Evolutionary conservation across 1,140 invertebrate genomes (phyloP).

Genomic region (Drosophila sp.): DNA sequence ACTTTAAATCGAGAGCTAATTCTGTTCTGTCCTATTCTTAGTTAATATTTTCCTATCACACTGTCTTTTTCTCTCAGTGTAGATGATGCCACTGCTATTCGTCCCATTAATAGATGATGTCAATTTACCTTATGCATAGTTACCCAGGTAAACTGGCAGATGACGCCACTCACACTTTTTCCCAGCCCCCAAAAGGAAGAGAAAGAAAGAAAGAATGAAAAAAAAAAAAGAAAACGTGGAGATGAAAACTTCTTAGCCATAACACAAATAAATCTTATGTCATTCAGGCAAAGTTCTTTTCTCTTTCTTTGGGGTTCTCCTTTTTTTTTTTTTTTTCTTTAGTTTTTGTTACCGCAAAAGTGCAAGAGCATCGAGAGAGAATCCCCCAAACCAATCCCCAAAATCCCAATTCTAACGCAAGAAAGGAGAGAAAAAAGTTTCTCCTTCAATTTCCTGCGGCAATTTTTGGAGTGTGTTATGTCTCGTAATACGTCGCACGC

Average conservation of each 20-base stretch:
- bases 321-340: neutral
- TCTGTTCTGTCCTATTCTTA: too few species aligned
- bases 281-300: slow-evolving; percentile 31
- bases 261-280: slow-evolving; percentile 57
- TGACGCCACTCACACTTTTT: slow-evolving; percentile 44
- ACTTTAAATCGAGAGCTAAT: too few species aligned
- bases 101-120: slow-evolving; percentile 13
- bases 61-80: neutral
- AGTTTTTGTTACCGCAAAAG: slow-evolving; percentile 8
- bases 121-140: slow-evolving; percentile 18
- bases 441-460: slow-evolving; percentile 19
- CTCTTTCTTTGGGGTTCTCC: slow-evolving; percentile 10
- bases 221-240: neutral
- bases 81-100: neutral
- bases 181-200: neutral
- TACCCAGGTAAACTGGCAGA: slow-evolving; percentile 20
- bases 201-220: too few species aligned
- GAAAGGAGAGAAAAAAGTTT: slow-evolving; percentile 11
- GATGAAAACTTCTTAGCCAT: slow-evolving; percentile 38
- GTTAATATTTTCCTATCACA: neutral
- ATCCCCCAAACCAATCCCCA: slow-evolving; percentile 22
- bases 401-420: slow-evolving; percentile 25
- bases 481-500: slow-evolving; percentile 56
- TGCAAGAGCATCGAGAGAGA: neutral
- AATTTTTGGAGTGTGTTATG: slow-evolving; percentile 26